Conservation (phyloP, 2,797 vertebrate genomes). For the Gallinago nigripennis region DNA sequence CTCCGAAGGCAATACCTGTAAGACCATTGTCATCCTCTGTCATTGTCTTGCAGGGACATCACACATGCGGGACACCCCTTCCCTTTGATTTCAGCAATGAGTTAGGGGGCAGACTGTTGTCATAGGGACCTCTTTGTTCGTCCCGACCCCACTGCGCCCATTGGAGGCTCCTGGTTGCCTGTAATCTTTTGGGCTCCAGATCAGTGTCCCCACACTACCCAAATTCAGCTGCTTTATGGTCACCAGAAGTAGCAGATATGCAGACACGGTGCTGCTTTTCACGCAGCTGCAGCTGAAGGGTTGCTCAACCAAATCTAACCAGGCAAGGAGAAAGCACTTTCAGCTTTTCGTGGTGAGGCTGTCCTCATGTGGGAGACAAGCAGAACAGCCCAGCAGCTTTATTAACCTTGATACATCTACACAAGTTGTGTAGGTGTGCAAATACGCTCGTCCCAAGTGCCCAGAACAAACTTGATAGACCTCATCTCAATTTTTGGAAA, state of each 20-base stretch:
- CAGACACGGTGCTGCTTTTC: background rate
- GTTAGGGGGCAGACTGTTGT: background rate
- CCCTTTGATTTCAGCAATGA: background rate
- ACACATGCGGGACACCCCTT: rapidly evolving
- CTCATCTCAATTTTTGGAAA: background rate
- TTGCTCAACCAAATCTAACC: background rate
- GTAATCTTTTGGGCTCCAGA: background rate
- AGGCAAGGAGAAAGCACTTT: background rate
- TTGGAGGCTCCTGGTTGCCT: background rate
- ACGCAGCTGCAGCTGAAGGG: rapidly evolving
- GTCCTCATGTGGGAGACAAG: rapidly evolving
- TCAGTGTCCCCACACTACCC: too few species aligned
- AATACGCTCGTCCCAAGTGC: rapidly evolving
- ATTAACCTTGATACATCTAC: rapidly evolving
- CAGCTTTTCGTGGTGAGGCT: background rate
- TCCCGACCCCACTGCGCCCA: rapidly evolving
- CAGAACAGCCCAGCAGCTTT: background rate
- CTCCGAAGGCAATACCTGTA: constrained; percentile 92
- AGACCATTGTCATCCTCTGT: background rate
- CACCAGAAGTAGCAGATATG: background rate
- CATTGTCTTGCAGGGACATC: rapidly evolving
- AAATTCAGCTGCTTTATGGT: background rate
- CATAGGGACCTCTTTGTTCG: background rate
- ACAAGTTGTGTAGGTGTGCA: background rate
- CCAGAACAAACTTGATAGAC: background rate